Base-by-base conservation (phyloP, 2,797 vertebrate species). In the Garrulus glandarius region DNA sequence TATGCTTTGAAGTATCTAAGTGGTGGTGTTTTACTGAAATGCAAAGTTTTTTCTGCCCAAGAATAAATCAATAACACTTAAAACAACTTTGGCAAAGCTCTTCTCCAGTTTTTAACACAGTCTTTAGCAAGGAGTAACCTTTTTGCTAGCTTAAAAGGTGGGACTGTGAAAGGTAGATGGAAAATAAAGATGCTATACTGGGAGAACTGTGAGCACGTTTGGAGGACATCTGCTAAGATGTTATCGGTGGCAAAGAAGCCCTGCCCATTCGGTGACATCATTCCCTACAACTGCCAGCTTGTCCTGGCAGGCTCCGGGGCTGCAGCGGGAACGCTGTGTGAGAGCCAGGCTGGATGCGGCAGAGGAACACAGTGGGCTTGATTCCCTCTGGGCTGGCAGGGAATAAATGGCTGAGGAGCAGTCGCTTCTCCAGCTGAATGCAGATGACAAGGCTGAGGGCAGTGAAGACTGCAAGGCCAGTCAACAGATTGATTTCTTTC, bases 221-320 rank as follows among this genome's bases (percentile, higher is more conserved):
- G 49, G 84, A 96, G 86, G 87, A 83, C 82, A 87, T 89, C 68
- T 91, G 81, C 78, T 69, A 61, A 93, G 93, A 92, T 92, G 79
- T 89, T 91, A 93, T 78, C 37, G 0, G 37, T 39, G 79, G 56
- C 9, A 19, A 59, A 91, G 71, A 89, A 70, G 84, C 81, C 78
- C 92, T 87, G 81, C 92, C 89, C 65, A 91, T 85, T 84, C 4
- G 15, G 75, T 94, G 91, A 96, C 95, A 95, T 94, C 57, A 94
- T 91, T 93, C 88, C 86, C 77, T 53, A 82, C 94, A 49, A 46
- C 47, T 92, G 93, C 74, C 92, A 93, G 84, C 92, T n/a, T 92
- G 91, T 57, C 87, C 96, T 96, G 92, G 92, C 81, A 94, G 86
- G 86, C 91, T 94, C 75, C 77, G 81, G 80, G 88, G 92, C 94